These are phyloP conservation scores for Apocheima hispidaria DNA, from an alignment of 2,888 invertebrate genomes.

Conservation along the genomic window DNA sequence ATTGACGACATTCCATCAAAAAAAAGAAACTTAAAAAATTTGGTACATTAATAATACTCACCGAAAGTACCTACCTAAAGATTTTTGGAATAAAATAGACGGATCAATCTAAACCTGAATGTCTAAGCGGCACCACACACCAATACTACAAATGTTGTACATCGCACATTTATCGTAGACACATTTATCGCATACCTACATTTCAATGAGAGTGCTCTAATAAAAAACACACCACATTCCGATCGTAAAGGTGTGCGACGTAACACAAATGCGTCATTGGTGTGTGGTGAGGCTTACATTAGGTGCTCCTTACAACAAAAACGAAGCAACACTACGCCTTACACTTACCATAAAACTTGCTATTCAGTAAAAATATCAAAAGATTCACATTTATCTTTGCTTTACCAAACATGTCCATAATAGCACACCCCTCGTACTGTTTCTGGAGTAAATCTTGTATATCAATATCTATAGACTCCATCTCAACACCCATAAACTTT, in stretches of 20 bases:
- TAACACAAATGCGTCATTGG: too few relatives aligned
- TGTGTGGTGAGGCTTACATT: too few relatives aligned
- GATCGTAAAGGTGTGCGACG: too few relatives aligned
- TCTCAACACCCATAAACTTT: slow-evolving; percentile 91
- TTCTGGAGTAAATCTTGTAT: slow-evolving; percentile 91
- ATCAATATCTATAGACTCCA: slow-evolving; percentile 90
- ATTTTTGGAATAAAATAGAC: slow-evolving; percentile 45
- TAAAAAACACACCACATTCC: too few relatives aligned
- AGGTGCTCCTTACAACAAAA: slow-evolving; percentile 11
- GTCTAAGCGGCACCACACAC: too few relatives aligned
- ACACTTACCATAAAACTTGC: slow-evolving; percentile 90
- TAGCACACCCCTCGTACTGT: slow-evolving; percentile 91
- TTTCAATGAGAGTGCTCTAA: too few relatives aligned
- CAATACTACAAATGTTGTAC: too few relatives aligned
- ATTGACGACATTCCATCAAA: slow-evolving; percentile 29
- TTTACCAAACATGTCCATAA: slow-evolving; percentile 92
- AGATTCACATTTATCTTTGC: slow-evolving; percentile 92
- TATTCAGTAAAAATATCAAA: slow-evolving; percentile 90
- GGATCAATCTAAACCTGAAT: slow-evolving; percentile 28
- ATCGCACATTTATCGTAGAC: too few relatives aligned
- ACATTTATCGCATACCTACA: too few relatives aligned
- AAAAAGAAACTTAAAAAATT: slow-evolving; percentile 53
- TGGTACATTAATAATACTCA: slow-evolving; percentile 63
- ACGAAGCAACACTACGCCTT: slow-evolving; percentile 37
- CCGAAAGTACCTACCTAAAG: slow-evolving; percentile 13